phyloP scores from a whole-genome alignment of 2,888 invertebrate genomes.

The Meliscaeva auricollis region DNA sequence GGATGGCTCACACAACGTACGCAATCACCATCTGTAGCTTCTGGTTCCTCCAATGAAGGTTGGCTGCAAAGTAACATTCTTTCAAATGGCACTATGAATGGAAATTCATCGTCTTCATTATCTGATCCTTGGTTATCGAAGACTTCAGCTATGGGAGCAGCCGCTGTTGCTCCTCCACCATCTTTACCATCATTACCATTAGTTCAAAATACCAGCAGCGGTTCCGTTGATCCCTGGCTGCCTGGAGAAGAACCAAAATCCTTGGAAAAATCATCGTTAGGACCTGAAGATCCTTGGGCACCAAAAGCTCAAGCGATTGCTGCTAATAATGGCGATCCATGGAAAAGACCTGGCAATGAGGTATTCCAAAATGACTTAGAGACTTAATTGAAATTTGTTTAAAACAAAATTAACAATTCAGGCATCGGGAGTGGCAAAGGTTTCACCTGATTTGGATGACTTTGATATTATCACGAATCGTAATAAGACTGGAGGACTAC shows the following conservation, averaged over 20 bases:
- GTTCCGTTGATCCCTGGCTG: slow-evolving; percentile 81
- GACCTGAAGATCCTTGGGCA: slow-evolving; percentile 82
- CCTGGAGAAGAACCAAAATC: slow-evolving; percentile 76
- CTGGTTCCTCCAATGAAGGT: slow-evolving; percentile 83
- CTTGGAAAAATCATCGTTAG: slow-evolving; percentile 71
- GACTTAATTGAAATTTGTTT: not conserved
- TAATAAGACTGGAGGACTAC: slow-evolving; percentile 84
- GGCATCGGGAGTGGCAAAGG: slow-evolving; percentile 77
- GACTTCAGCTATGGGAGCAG: slow-evolving; percentile 74
- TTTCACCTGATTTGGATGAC: slow-evolving; percentile 90
- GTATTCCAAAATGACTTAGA: slow-evolving; percentile 68
- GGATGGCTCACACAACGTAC: slow-evolving; percentile 81
- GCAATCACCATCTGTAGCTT: slow-evolving; percentile 83
- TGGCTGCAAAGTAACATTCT: slow-evolving; percentile 81
- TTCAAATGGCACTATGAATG: slow-evolving; percentile 77
- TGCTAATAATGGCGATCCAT: slow-evolving; percentile 85
- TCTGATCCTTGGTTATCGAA: slow-evolving; percentile 82
- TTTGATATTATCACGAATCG: slow-evolving; percentile 94
- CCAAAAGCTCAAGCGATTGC: slow-evolving; percentile 81
- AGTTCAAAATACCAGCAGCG: slow-evolving; percentile 75
- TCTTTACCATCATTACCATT: slow-evolving; percentile 71
- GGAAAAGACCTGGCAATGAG: slow-evolving; percentile 85
- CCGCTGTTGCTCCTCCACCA: slow-evolving; percentile 77
- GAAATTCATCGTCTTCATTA: slow-evolving; percentile 77
- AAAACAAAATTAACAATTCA: not conserved